phyloP scores from a whole-genome alignment of 1,140 invertebrate species.

The Drosophila grimshawi region DNA sequence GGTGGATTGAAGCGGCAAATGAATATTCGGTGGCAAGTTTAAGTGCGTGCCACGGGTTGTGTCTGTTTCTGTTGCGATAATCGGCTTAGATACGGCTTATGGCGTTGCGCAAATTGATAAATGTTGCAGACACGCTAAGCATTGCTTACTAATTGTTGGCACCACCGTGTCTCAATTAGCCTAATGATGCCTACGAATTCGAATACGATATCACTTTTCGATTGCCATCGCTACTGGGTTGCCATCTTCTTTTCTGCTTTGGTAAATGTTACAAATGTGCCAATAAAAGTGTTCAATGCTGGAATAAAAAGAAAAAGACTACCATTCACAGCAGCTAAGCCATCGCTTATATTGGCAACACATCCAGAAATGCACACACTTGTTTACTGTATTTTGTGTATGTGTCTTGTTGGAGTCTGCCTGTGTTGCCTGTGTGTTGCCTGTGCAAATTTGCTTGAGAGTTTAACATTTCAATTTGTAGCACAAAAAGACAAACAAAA shows the following conservation, averaged over 20 bases:
- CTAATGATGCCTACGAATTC: constrained; percentile 48
- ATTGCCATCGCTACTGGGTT: constrained; percentile 5
- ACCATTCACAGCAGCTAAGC: constrained; percentile 38
- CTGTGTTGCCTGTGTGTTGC: constrained; percentile 28
- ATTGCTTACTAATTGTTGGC: constrained; percentile 35
- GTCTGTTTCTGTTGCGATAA: constrained; percentile 47
- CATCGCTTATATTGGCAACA: constrained; percentile 50
- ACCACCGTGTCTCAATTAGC: constrained; percentile 53
- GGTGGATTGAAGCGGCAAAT: background rate
- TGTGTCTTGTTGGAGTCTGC: constrained; percentile 17
- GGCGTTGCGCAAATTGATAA: constrained; percentile 61
- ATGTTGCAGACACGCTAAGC: constrained; percentile 40
- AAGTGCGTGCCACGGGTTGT: constrained; percentile 35
- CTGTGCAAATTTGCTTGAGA: constrained; percentile 54
- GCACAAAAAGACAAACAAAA: constrained; percentile 35
- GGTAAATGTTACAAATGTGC: constrained; percentile 5
- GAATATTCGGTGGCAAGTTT: constrained; percentile 35
- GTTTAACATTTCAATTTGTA: constrained; percentile 73
- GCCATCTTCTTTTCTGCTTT: background rate
- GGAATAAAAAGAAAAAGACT: too few species aligned
- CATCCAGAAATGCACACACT: constrained; percentile 7
- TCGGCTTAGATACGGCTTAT: constrained; percentile 66
- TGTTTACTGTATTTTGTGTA: constrained; percentile 4
- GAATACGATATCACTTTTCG: constrained; percentile 11
- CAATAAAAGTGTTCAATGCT: constrained; percentile 19